A percentile compares a stretch with the other conserved stretches of the same genome.
Evolutionary conservation across 2,797 vertebrate species (phyloP).

Genomic region (Limosa lapponica): DNA sequence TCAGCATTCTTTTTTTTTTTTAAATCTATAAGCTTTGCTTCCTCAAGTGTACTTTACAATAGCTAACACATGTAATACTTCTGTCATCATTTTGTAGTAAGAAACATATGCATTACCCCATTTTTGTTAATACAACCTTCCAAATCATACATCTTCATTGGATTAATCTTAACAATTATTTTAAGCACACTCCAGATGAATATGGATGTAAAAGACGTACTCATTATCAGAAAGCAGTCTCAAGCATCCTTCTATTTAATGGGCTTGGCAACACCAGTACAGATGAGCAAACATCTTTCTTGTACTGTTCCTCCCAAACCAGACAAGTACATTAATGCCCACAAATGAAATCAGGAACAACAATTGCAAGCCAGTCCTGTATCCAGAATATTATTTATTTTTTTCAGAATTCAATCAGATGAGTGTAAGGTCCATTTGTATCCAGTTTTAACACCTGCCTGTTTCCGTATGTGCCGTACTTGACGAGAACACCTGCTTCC

Average conservation of each 20-base stretch:
- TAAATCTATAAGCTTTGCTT: neutral
- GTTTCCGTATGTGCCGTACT: constrained; percentile 93
- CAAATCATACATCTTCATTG: neutral
- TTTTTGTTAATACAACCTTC: neutral
- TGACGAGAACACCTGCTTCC: constrained; percentile 76
- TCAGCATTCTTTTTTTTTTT: neutral
- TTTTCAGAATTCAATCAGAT: constrained; percentile 91
- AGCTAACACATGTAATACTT: neutral
- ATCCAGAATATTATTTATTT: neutral
- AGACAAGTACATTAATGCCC: neutral
- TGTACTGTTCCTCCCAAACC: neutral
- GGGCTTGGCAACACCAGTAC: neutral
- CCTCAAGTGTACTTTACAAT: neutral
- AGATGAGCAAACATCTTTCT: neutral
- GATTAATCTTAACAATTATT: neutral
- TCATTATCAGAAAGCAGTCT: neutral
- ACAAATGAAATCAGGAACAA: neutral
- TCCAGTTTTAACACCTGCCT: constrained; percentile 91
- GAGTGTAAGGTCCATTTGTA: constrained; percentile 94
- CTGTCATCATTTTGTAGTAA: neutral
- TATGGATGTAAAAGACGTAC: neutral
- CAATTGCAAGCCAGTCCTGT: neutral
- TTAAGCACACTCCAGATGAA: neutral
- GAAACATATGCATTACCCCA: neutral
- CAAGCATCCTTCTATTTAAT: neutral